Conservation (phyloP, 2,888 invertebrate species). For the Noctua pronuba region DNA sequence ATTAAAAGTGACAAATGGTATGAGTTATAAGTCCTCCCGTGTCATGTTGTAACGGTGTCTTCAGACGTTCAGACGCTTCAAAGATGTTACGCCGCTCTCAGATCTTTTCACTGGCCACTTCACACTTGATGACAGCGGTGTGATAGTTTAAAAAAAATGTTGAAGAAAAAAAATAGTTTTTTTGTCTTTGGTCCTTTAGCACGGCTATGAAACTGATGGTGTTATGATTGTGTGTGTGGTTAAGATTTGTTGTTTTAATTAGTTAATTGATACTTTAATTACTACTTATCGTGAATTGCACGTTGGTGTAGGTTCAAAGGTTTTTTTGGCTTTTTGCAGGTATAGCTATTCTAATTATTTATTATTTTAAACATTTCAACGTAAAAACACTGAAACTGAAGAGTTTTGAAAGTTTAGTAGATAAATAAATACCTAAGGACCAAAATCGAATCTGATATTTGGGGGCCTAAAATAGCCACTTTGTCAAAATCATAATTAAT, state of each 20-base stretch:
- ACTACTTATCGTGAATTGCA: background rate
- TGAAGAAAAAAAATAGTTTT: slow-evolving; percentile 49
- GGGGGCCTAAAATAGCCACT: no score
- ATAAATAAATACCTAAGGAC: background rate
- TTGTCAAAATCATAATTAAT: no score
- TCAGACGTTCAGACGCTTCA: slow-evolving; percentile 74
- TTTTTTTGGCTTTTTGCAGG: background rate
- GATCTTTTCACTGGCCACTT: slow-evolving; percentile 82
- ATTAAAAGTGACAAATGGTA: slow-evolving; percentile 90
- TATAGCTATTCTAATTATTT: background rate
- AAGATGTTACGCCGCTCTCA: slow-evolving; percentile 73
- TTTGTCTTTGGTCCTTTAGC: slow-evolving; percentile 38
- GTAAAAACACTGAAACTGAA: background rate
- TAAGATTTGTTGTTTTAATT: slow-evolving; percentile 14
- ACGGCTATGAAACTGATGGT: background rate
- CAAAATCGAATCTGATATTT: background rate
- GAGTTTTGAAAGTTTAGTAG: background rate
- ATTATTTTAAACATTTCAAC: no score
- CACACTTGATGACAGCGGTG: slow-evolving; percentile 65
- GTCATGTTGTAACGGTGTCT: slow-evolving; percentile 79
- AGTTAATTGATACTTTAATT: background rate
- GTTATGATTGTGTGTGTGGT: background rate
- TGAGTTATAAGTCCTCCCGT: slow-evolving; percentile 78
- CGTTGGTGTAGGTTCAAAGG: background rate
- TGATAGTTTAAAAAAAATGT: slow-evolving; percentile 64